Base-by-base conservation (phyloP, 2,797 vertebrate genomes). In the Gymnodraco acuticeps region DNA sequence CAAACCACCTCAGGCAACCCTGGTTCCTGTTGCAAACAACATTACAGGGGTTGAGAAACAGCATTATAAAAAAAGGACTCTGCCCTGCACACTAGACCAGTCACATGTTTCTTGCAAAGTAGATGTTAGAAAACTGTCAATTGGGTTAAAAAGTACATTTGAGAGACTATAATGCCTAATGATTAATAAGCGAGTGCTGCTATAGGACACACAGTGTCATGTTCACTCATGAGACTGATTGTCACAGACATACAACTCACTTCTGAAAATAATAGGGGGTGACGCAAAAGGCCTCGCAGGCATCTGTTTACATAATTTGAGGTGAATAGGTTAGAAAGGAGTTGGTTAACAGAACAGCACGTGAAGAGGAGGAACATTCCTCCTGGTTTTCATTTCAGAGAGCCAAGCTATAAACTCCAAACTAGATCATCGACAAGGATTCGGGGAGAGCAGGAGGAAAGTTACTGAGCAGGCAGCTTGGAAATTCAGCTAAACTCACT, bases 361-460 rank as follows among this genome's bases (percentile, higher is more conserved):
- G 62, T 27, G 53, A 20, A 54, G 54, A 80, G 23, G 51, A 80
- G 23, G 42, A 73, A 69, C 64, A 75, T 46, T 76, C 60, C 68
- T 72, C 42, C 52, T 54, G 77, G 53, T 59, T 85, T 81, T 70
- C 13, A 73, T 80, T 75, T 72, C 54, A 64, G 17, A 70, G 56
- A 71, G 55, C 47, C 16, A 71, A 83, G 64, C 74, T 66, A 65
- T 67, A 59, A 89, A 87, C 43, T 78, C 41, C 7, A 80, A 87
- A 83, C 17, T 87, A 72, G 84, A 78, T 88, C 81, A 83, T 8
- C 2, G 63, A 70, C 5, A 2, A 80, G 64, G 51, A 59, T 2
- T 19, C 50, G 31, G 76, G n/a, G 31, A 20, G 59, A 43, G 51
- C 16, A 16, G 55, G 63, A 64, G 70, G 64, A 50, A 77, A 64